A percentile compares a stretch with the other conserved stretches of the same genome.
Conservation (phyloP, 2,888 invertebrate species). For the Oscheius sp. region DNA sequence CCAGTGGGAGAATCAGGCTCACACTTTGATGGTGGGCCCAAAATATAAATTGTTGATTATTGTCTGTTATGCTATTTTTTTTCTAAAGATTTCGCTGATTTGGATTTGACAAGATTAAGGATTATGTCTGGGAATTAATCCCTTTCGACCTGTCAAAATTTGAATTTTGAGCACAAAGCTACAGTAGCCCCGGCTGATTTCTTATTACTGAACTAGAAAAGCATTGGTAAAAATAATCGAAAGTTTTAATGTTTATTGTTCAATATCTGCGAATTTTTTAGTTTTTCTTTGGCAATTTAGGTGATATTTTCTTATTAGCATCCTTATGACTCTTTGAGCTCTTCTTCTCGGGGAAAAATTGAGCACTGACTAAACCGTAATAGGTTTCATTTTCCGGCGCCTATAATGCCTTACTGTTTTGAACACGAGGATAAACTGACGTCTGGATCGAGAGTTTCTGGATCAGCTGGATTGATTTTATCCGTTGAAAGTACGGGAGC, state of each 20-base stretch:
- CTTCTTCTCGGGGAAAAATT: background rate
- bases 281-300: background rate
- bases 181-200: too few relatives aligned
- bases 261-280: background rate
- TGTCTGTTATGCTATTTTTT: too few relatives aligned
- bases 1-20: too few relatives aligned
- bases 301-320: background rate
- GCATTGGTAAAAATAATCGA: too few relatives aligned
- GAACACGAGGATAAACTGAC: background rate
- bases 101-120: too few relatives aligned
- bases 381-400: slow-evolving; percentile 1
- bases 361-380: background rate
- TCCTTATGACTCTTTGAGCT: background rate
- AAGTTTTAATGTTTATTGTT: background rate
- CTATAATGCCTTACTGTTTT: background rate
- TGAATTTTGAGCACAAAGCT: too few relatives aligned
- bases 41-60: too few relatives aligned
- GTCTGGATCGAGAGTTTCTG: background rate
- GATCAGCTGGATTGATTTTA: background rate
- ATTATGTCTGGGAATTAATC: too few relatives aligned
- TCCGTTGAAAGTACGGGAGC: background rate
- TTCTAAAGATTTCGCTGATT: too few relatives aligned
- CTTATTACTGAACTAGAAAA: too few relatives aligned
- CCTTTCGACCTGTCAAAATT: too few relatives aligned
- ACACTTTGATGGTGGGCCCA: too few relatives aligned